Percentiles rank a stretch among this genome's conserved stretches.
Conservation (phyloP, 2,113 vertebrate genomes). For the Muntiacus muntjak region DNA sequence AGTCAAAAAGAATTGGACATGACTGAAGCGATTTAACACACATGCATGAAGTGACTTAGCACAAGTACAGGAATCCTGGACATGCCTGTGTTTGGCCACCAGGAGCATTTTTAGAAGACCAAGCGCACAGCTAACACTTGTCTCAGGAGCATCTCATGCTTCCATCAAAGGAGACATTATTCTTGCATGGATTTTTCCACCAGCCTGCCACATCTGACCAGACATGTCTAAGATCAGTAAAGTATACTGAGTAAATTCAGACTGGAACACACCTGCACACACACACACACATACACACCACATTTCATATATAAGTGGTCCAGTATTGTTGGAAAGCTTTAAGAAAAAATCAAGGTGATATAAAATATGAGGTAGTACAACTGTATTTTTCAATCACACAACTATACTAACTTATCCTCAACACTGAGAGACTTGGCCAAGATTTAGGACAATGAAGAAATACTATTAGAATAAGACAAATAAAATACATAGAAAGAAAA, state of each 20-base stretch:
- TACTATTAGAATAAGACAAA: not conserved
- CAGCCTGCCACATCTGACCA: not conserved
- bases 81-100: not conserved
- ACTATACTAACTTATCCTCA: not conserved
- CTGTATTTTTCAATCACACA: not conserved
- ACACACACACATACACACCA: not conserved
- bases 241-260: not conserved
- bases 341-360: not conserved
- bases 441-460: not conserved
- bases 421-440: not conserved
- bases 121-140: not conserved
- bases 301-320: not conserved
- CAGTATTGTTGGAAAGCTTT: not conserved
- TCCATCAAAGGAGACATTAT: not conserved
- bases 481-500: not conserved
- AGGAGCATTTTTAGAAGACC: not conserved
- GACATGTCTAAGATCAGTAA: not conserved
- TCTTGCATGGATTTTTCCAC: not conserved
- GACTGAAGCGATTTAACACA: not conserved
- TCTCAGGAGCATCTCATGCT: not conserved
- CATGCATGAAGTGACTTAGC: not conserved
- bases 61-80: not conserved
- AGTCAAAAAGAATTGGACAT: not conserved
- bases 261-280: not conserved
- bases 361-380: not conserved